A percentile compares a stretch with the other conserved stretches of the same genome.
These are phyloP conservation scores for Lagenorhynchus albirostris DNA, from an alignment of 2,113 vertebrate species.

Conservation along the genomic window DNA sequence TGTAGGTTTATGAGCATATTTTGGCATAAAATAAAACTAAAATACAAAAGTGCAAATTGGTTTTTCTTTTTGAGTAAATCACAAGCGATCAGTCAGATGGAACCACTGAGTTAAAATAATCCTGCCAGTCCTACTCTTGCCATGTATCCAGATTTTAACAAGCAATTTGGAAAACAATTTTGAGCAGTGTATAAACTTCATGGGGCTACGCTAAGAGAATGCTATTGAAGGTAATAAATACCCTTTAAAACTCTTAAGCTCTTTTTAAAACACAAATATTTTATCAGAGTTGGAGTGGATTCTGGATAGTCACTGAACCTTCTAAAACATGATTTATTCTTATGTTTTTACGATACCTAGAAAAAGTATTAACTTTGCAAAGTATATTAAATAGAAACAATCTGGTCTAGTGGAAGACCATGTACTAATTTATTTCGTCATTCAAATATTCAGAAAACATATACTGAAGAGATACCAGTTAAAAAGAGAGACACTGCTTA, in stretches of 20 bases:
- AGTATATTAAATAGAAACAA: not conserved
- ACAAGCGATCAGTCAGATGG: not conserved
- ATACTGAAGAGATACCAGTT: not conserved
- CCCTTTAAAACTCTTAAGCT: not conserved
- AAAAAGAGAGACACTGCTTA: not conserved
- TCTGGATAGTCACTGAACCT: not conserved
- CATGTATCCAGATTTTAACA: not conserved
- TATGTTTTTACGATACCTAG: not conserved
- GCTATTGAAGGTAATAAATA: not conserved
- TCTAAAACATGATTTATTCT: not conserved
- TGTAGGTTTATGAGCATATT: not conserved
- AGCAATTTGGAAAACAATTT: not conserved
- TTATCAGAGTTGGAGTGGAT: not conserved
- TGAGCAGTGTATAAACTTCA: not conserved
- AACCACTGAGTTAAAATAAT: not conserved
- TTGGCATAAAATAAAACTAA: slow-evolving; percentile 16
- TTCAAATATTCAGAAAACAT: not conserved
- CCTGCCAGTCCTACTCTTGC: not conserved
- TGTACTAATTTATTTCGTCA: not conserved
- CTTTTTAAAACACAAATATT: slow-evolving; percentile 17
- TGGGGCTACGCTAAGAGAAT: not conserved
- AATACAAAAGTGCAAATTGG: not conserved
- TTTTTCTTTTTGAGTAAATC: not conserved
- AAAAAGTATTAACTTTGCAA: not conserved
- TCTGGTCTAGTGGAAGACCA: not conserved